Evolutionary conservation across 2,888 invertebrate species (phyloP), one percentile per base, ranked within the genome.

Genomic region (Tenthredo amoena): DNA sequence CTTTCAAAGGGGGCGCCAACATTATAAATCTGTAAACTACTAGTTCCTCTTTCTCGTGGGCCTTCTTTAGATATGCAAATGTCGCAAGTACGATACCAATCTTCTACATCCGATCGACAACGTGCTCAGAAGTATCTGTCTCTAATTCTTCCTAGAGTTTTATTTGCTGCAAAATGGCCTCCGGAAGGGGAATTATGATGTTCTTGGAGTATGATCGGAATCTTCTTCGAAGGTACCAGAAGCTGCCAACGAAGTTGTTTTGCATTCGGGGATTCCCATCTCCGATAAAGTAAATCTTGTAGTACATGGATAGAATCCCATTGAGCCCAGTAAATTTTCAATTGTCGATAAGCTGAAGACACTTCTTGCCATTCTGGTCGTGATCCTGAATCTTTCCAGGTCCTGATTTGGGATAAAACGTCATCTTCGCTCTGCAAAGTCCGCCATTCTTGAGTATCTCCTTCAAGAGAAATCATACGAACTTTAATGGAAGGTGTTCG

Each of bases 91-190:
- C 86, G 65, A 83, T 89, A 90, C 88, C 89, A 89, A 9, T 87
- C 58, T 76, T 88, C 87, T 0, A 89, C 87, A 58, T 89, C 89
- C 9, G 50, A 34, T n/a, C 58, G 34, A 40, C 79, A 79, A 10
- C 58, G 21, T 21, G 79, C 74, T 87, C 87, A 90, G 43, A 89
- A 90, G 72, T 88, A 91, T 62, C 71, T 88, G 87, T 87, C 89
- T 43, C 77, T 86, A 84, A 89, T 86, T 76, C 88, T 88, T 4
- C 84, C 65, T 34, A 89, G 71, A 0, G 89, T 91, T 65, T 89
- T 89, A 31, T 89, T 88, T 0, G 89, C 77, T 10, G 90, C 89
- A 18, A 91, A 88, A 85, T 91, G 89, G n/a, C 89, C 89, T 31
- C 89, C 89, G 0, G 88, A 76, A 6, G 88, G 84, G 40, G 88